Evolutionary conservation across 1,140 invertebrate species (phyloP), one percentile per base, ranked within the genome.

Genomic region (Aphaenogaster ashmeadi): DNA sequence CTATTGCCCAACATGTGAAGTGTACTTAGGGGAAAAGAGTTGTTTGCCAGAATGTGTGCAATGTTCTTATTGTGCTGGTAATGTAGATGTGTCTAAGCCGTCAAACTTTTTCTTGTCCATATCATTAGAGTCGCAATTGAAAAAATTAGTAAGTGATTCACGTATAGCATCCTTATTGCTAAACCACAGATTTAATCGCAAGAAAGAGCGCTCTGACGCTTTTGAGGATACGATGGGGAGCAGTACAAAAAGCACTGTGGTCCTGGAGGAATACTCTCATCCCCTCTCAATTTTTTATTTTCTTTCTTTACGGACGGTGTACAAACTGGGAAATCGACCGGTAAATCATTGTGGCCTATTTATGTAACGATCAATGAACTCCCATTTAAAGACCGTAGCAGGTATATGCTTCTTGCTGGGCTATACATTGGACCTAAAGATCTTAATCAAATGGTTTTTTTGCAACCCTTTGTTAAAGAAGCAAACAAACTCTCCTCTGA

Each of bases 371-470:
- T 89, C 4, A 58, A 89, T 74, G 74, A 89, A 72, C 50, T 89
- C 7, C 79, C 86, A 44, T 81, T 80, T 41, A 84, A 89, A 79
- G 27, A 79, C 9, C 38, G 74, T 8, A 44, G 77, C 27, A 84
- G 58, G 18, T 62, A 89, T 66, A 89, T 89, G 74, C 33, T 89
- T 36, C 60, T 89, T 71, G 77, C 56, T 64, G 79, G 80, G 33
- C 41, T 90, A 50, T 88, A 86, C 67, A 67, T 87, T 44, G 67
- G 80, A 38, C 47, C 74, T 74, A 74, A 66, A 38, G 79, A 88
- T 62, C 85, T 87, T 0, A 88, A 86, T 58, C 87, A 89, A 86
- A 86, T 89, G 47, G 36, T 79, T 36, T 91, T 91, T 44, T 56
- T 90, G 15, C 36, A 83, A 60, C 69, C 89, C 18, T 88, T 88